Conservation (phyloP, 2,888 invertebrate genomes). For the Agrochola circellaris region DNA sequence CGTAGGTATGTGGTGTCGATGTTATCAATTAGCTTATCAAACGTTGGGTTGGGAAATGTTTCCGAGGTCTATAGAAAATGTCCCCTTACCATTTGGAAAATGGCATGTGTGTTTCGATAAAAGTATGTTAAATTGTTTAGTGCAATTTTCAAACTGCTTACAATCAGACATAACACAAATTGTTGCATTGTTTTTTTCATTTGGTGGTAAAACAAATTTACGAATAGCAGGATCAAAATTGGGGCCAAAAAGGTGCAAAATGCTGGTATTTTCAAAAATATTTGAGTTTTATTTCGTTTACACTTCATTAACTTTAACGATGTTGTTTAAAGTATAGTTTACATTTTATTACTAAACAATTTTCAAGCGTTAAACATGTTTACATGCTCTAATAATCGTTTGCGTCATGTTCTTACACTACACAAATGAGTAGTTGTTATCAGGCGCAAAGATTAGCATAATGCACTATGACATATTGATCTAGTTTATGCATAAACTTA, state of each 20-base stretch:
- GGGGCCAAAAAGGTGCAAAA: background rate
- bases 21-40: slow-evolving; percentile 53
- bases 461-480: slow-evolving; percentile 37
- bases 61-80: background rate
- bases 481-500: background rate
- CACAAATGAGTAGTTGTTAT: slow-evolving; percentile 32
- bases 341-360: slow-evolving; percentile 4
- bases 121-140: background rate
- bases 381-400: slow-evolving; percentile 41
- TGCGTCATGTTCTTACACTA: slow-evolving; percentile 39
- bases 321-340: background rate
- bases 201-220: background rate
- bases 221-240: background rate
- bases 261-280: too few relatives aligned
- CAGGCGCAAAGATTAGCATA: slow-evolving; percentile 33
- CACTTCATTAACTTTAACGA: background rate
- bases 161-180: background rate
- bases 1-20: slow-evolving; percentile 17
- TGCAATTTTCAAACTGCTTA: too few relatives aligned
- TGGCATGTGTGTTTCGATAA: too few relatives aligned
- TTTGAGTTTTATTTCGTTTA: background rate
- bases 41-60: slow-evolving; percentile 8
- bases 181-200: background rate
- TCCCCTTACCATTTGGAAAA: background rate
- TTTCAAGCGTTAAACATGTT: slow-evolving; percentile 11